Percentiles rank a stretch among this genome's conserved stretches.
Conservation (phyloP, 2,797 vertebrate species). For the Paedocypris micromegethes region DNA sequence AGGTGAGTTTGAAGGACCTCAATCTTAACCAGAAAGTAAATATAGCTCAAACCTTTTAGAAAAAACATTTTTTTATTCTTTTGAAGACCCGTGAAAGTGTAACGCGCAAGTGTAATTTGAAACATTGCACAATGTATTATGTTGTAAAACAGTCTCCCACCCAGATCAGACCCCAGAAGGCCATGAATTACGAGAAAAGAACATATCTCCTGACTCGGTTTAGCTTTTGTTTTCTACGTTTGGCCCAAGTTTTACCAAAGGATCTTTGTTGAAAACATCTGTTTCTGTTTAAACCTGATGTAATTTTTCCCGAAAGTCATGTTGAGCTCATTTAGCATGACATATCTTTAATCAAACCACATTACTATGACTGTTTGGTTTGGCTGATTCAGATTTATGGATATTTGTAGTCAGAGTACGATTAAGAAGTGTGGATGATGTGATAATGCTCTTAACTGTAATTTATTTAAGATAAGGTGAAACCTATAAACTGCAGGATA, state of each 20-base stretch:
- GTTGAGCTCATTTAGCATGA: slow-evolving; percentile 52
- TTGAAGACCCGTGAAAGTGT: too few relatives aligned
- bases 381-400: slow-evolving; percentile 9
- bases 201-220: background rate
- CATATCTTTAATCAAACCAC: slow-evolving; percentile 29
- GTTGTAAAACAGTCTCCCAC: background rate
- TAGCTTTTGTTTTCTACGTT: too few relatives aligned
- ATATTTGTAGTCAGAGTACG: slow-evolving; percentile 4
- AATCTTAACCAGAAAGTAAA: too few relatives aligned
- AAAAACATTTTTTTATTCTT: too few relatives aligned
- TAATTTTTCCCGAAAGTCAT: slow-evolving; percentile 51
- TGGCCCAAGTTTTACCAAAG: background rate
- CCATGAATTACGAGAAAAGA: background rate
- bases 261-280: slow-evolving; percentile 55
- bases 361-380: slow-evolving; percentile 9
- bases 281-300: slow-evolving; percentile 60
- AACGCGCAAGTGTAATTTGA: background rate
- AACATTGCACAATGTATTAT: slow-evolving; percentile 21
- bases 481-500: slow-evolving; percentile 5
- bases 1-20: slow-evolving; percentile 64
- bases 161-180: background rate
- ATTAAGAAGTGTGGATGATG: slow-evolving; percentile 3
- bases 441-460: slow-evolving; percentile 15
- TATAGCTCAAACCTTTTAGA: too few relatives aligned
- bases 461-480: slow-evolving; percentile 45